A percentile compares a stretch with the other conserved stretches of the same genome.
phyloP scores from a whole-genome alignment of 2,888 invertebrate species.

The Ochropleura plecta region DNA sequence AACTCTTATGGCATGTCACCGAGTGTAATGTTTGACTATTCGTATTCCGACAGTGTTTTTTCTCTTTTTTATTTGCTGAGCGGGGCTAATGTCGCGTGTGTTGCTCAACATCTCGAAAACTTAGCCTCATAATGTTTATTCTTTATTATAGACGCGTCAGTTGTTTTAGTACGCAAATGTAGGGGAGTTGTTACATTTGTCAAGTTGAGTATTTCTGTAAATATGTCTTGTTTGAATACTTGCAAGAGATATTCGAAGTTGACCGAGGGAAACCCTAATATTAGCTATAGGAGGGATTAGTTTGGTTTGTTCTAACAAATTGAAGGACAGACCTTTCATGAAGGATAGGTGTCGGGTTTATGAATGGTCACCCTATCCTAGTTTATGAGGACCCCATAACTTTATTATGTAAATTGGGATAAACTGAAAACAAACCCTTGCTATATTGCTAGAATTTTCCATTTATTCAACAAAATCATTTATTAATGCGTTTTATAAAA shows the following conservation, averaged over 20 bases:
- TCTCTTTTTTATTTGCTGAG: constrained; percentile 68
- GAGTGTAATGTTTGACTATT: constrained; percentile 67
- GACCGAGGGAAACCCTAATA: constrained; percentile 46
- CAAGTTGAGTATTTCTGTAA: constrained; percentile 46
- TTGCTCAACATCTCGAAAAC: constrained; percentile 59
- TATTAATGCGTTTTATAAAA: background rate
- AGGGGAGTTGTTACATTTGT: constrained; percentile 39
- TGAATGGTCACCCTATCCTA: constrained; percentile 45
- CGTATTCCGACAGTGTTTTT: constrained; percentile 64
- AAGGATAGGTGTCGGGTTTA: constrained; percentile 59
- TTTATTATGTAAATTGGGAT: constrained; percentile 29
- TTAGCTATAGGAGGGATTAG: constrained; percentile 51
- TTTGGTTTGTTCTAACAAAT: constrained; percentile 54
- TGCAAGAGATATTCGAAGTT: constrained; percentile 34
- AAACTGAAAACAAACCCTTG: constrained; percentile 28
- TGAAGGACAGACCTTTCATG: constrained; percentile 49
- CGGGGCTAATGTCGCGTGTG: constrained; percentile 67
- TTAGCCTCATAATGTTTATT: constrained; percentile 69
- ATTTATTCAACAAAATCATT: constrained; percentile 7
- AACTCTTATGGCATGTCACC: constrained; percentile 69
- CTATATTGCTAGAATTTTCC: constrained; percentile 14
- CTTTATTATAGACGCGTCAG: constrained; percentile 64
- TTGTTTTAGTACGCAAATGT: constrained; percentile 43
- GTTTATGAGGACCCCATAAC: constrained; percentile 46
- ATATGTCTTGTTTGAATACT: constrained; percentile 50